Conservation (phyloP, 1,140 invertebrate genomes). For the Trachymyrmex septentrionalis region DNA sequence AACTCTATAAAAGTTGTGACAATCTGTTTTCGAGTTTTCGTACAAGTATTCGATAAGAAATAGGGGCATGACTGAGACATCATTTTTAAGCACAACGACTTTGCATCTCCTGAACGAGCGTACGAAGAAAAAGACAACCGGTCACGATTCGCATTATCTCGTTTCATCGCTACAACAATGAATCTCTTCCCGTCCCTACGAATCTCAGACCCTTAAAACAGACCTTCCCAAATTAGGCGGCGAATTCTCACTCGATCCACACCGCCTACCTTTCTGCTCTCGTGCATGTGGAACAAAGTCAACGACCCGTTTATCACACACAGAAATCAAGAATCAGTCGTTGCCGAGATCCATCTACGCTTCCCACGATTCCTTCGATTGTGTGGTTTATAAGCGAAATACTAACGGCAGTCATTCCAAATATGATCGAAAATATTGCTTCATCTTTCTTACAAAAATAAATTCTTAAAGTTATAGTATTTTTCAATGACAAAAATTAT, state of each 20-base stretch:
- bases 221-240: constrained; percentile 74
- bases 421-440: neutral
- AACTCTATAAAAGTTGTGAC: neutral
- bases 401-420: neutral
- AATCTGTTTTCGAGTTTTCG: neutral
- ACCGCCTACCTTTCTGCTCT: constrained; percentile 63
- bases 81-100: constrained; percentile 19
- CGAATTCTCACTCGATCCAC: constrained; percentile 69
- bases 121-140: constrained; percentile 56
- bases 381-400: neutral
- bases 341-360: constrained; percentile 65
- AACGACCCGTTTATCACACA: constrained; percentile 70
- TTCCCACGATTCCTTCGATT: constrained; percentile 58
- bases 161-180: constrained; percentile 52
- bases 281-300: constrained; percentile 69
- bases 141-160: constrained; percentile 67
- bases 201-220: constrained; percentile 30
- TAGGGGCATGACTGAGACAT: neutral
- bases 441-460: neutral
- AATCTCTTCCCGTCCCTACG: constrained; percentile 14
- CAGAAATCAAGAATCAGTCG: constrained; percentile 61
- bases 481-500: neutral
- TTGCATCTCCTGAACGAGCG: constrained; percentile 49
- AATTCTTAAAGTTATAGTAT: neutral
- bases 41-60: neutral